Conservation (phyloP, 2,888 invertebrate genomes). For the Podabrus alpinus region DNA sequence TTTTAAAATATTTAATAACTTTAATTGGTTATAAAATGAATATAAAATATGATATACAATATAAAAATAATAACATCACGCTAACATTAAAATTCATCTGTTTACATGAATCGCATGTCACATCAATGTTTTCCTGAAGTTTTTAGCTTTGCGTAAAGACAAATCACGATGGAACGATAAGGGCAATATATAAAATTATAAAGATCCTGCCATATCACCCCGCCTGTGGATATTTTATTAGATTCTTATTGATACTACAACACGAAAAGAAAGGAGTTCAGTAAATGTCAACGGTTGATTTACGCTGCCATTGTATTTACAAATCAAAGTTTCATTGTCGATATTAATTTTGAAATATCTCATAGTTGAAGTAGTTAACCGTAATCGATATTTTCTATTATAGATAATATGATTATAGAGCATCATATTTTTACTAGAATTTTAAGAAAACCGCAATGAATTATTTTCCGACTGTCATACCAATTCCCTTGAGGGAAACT, state of each 20-base stretch:
- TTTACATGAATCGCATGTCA: slow-evolving; percentile 24
- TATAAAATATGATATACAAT: not conserved
- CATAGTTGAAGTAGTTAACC: not conserved
- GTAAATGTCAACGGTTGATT: slow-evolving; percentile 33
- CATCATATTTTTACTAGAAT: too few species aligned
- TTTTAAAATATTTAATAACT: not conserved
- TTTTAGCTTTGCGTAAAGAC: slow-evolving; percentile 1
- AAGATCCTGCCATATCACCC: slow-evolving; percentile 32
- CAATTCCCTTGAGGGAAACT: too few species aligned
- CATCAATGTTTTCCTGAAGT: slow-evolving; percentile 10
- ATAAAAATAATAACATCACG: not conserved
- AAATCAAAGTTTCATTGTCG: slow-evolving; percentile 9
- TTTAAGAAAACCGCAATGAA: too few species aligned
- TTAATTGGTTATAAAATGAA: not conserved
- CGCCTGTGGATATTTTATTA: slow-evolving; percentile 33
- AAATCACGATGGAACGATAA: slow-evolving; percentile 23
- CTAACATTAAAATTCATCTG: slow-evolving; percentile 12
- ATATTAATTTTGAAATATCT: slow-evolving; percentile 9
- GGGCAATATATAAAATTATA: slow-evolving; percentile 33
- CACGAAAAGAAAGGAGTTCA: slow-evolving; percentile 27
- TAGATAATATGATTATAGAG: too few species aligned
- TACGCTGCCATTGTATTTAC: slow-evolving; percentile 19
- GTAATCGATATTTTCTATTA: not conserved
- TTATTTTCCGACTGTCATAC: too few species aligned
- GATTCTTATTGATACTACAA: slow-evolving; percentile 28